Evolutionary conservation across 2,888 invertebrate genomes (phyloP), one percentile per base, ranked within the genome.

Genomic region (Spodoptera littoralis): DNA sequence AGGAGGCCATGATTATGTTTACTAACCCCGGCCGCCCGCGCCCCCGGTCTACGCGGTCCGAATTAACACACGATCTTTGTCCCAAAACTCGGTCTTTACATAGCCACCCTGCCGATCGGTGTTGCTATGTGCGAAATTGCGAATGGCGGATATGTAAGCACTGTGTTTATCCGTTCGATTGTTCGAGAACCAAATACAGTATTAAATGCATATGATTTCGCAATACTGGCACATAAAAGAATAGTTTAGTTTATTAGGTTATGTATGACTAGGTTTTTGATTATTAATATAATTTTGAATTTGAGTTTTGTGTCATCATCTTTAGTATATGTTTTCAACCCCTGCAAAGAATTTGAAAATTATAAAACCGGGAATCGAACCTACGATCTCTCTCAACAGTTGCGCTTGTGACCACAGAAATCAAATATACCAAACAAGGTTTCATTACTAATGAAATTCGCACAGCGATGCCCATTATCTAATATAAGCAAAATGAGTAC

Each of bases 41-140:
- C 87, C 88, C 88, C 88, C 86, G 84, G 84, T 86, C 90, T 88
- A 89, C 89, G 89, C 90, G 88, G 88, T 87, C 90, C 89, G 90
- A 91, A 92, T 92, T 92, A 92, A 92, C 91, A 91, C 92, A 90
- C 91, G 91, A 92, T 91, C 92, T 92, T 91, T 91, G 91, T 91
- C 87, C 90, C 86, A 78, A 84, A 86, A 83, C 81, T 80, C 73
- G 80, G 80, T 83, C 83, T 84, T 82, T 83, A 83, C 81, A 84
- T 75, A 79, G 79, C 80, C 63, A 71, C 78, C 79, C 76, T 74
- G 71, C 69, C 75, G 77, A 84, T 84, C 76, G 78, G 77, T 72
- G 86, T 83, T 83, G 83, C 83, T 79, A 85, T 82, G 81, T 80
- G 79, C 71, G 42, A 80, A 79, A 79, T 79, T 77, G 73, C 69